These are phyloP conservation scores for Dendrolimus pini DNA, from an alignment of 2,888 invertebrate species.

Conservation along the genomic window DNA sequence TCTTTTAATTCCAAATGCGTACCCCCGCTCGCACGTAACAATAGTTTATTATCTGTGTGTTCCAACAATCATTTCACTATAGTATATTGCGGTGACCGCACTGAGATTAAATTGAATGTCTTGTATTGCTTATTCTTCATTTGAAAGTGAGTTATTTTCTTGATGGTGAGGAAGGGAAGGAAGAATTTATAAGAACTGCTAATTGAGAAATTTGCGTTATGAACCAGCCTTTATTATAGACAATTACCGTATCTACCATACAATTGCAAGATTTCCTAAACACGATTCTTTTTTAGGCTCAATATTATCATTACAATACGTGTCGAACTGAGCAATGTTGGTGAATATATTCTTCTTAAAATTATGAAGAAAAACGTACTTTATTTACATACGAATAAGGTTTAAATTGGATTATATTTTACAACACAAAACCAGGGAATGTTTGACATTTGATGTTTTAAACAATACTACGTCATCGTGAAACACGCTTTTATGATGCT, in stretches of 20 bases:
- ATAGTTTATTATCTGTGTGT: too few relatives aligned
- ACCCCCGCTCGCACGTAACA: too few relatives aligned
- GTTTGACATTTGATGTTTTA: background rate
- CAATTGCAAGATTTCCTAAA: slow-evolving; percentile 10
- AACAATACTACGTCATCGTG: background rate
- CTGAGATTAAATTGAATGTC: too few relatives aligned
- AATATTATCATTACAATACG: slow-evolving; percentile 19
- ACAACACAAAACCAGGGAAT: background rate
- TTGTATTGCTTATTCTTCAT: too few relatives aligned
- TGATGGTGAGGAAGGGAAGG: too few relatives aligned
- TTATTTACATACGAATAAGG: background rate
- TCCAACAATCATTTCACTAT: too few relatives aligned
- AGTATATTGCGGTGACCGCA: too few relatives aligned
- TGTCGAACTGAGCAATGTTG: slow-evolving; percentile 7
- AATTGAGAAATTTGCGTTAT: background rate
- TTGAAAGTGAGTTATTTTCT: too few relatives aligned
- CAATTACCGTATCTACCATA: slow-evolving; percentile 5
- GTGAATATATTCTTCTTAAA: background rate
- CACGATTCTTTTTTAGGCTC: slow-evolving; percentile 11
- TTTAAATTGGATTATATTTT: background rate
- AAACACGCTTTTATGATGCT: background rate
- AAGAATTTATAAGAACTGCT: too few relatives aligned
- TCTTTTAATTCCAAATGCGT: too few relatives aligned
- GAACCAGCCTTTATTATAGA: background rate
- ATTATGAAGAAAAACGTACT: background rate